Base-by-base conservation (phyloP, 2,888 invertebrate genomes). In the Zaprionus lineosus region DNA sequence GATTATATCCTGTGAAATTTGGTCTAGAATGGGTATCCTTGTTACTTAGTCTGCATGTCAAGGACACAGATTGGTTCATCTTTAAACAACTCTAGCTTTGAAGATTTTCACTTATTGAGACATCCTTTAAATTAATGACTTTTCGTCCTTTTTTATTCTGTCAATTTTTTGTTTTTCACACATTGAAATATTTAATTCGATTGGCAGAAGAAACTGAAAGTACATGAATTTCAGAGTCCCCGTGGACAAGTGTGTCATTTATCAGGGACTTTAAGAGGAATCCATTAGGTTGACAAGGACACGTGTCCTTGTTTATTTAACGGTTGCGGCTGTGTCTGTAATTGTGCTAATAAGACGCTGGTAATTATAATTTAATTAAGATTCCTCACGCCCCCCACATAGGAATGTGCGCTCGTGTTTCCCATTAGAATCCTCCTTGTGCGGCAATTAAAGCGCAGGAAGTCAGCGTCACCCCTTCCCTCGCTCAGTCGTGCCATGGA, bases 281-380 rank as follows among this genome's bases (percentile, higher is more conserved):
- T 24, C 24, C 7, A n/a, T 36, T 29, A 15, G 11, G 28, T 7
- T 11, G 24, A n/a, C 16, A 21, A 29, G 16, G 50, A 41, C 46
- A 61, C 60, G 66, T 62, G 62, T 55, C 48, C 43, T 57, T 34
- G 48, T 24, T 41, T 44, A 56, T n/a, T n/a, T n/a, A n/a, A n/a
- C n/a, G 33, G 41, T 55, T 72, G 57, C 33, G 52, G 53, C 44
- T 56, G 66, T 34, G 55, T 46, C 78, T 65, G 59, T 84, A 77
- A 78, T 82, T 84, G 78, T 51, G 59, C 72, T 82, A 78, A 78
- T 84, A 78, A 65, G 78, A 61, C 56, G 55, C 64, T 71, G 72
- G 64, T 83, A 79, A 81, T 85, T 85, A 81, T 81, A 85, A 85
- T 81, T 85, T 76, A 81, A 81, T 81, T 85, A 79, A 72, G 57